These are phyloP conservation scores for Panagrolaimus sp. DNA, from an alignment of 1,140 invertebrate species.

Conservation along the genomic window DNA sequence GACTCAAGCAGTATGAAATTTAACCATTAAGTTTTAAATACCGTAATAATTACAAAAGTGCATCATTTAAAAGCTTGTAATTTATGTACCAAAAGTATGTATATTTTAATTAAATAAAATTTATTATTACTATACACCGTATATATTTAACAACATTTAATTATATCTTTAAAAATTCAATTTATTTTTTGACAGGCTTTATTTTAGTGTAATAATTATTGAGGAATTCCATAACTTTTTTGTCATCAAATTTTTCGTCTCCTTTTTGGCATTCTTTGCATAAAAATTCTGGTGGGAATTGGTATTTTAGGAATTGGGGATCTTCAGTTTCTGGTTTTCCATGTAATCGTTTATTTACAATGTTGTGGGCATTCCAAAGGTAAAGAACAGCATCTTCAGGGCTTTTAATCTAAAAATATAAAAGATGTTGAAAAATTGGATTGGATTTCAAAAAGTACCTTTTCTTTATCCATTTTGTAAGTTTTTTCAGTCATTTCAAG, in stretches of 20 bases:
- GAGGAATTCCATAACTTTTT: constrained; percentile 45
- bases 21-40: too few species aligned
- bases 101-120: too few species aligned
- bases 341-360: constrained; percentile 78
- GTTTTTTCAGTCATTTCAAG: too few species aligned
- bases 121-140: too few species aligned
- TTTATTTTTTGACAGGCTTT: constrained; percentile 43
- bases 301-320: constrained; percentile 78
- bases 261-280: constrained; percentile 37
- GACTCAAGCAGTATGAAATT: too few species aligned
- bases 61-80: too few species aligned
- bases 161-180: constrained; percentile 18
- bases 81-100: too few species aligned
- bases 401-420: too few species aligned
- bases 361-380: constrained; percentile 90
- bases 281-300: constrained; percentile 78
- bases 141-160: too few species aligned
- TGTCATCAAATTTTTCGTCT: constrained; percentile 45
- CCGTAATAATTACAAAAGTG: too few species aligned
- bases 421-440: too few species aligned
- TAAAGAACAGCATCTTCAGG: constrained; percentile 75
- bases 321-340: constrained; percentile 79
- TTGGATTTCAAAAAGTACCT: constrained; percentile 22
- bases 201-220: constrained; percentile 51
- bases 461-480: too few species aligned